These are phyloP conservation scores for Brienomyrus brachyistius DNA, from an alignment of 2,113 vertebrate genomes.

Conservation along the genomic window DNA sequence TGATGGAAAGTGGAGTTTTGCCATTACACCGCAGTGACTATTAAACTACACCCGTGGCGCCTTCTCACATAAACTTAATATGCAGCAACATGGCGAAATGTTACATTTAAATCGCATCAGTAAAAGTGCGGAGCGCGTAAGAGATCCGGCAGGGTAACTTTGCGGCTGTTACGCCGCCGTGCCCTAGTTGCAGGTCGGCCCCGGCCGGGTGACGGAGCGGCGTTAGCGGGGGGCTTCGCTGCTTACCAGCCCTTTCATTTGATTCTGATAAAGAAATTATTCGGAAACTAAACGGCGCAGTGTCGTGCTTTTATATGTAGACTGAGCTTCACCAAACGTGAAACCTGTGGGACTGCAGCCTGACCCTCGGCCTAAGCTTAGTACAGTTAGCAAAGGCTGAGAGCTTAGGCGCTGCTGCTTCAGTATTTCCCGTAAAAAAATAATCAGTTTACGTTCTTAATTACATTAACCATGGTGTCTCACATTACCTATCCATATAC, in stretches of 20 bases:
- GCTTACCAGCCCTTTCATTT: neutral
- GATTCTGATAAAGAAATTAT: neutral
- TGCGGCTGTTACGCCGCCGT: neutral
- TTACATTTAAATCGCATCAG: neutral
- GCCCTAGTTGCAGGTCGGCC: neutral
- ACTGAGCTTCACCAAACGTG: neutral
- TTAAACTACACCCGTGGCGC: neutral
- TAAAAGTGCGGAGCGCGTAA: neutral
- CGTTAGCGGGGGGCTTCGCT: neutral
- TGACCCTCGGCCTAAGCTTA: neutral
- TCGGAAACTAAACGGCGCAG: neutral
- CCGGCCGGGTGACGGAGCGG: neutral
- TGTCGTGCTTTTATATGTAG: neutral
- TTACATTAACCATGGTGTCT: neutral
- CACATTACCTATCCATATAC: neutral
- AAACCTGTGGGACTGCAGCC: neutral
- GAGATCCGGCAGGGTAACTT: neutral
- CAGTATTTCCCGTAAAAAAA: neutral
- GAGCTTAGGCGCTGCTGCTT: too few species aligned
- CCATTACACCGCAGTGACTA: neutral
- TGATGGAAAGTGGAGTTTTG: neutral
- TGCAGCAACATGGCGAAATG: neutral
- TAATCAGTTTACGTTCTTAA: neutral
- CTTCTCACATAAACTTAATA: neutral
- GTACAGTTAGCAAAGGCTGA: neutral